Conservation (phyloP, 2,113 vertebrate species). For the Australoheros scitulus region DNA sequence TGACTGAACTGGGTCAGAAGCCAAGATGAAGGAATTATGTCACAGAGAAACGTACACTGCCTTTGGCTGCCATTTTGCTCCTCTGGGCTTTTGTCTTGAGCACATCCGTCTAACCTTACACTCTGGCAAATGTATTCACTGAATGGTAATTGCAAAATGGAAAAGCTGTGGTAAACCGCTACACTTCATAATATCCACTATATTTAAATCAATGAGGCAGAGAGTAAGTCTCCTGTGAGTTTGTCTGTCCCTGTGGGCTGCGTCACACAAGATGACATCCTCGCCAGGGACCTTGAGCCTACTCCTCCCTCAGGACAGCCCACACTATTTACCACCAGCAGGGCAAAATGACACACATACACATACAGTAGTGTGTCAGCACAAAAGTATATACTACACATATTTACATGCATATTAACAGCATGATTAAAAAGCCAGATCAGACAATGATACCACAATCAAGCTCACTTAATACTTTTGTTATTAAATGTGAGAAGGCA, state of each 20-base stretch:
- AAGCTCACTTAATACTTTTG: neutral
- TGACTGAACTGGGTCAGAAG: conserved; percentile 72
- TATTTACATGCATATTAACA: neutral
- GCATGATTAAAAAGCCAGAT: neutral
- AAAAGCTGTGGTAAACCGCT: conserved; percentile 18
- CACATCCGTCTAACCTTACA: conserved; percentile 20
- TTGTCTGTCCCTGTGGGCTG: conserved; percentile 61
- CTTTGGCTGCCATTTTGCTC: conserved; percentile 17
- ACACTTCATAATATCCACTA: conserved; percentile 43
- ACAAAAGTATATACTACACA: neutral
- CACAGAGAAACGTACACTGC: conserved; percentile 34
- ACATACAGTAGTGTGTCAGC: neutral
- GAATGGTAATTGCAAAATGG: conserved; percentile 24
- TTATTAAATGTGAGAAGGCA: conserved; percentile 1
- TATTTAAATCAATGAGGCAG: conserved; percentile 69
- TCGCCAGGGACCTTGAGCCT: conserved; percentile 69
- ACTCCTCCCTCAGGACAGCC: conserved; percentile 66
- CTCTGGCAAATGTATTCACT: conserved; percentile 19
- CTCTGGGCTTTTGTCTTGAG: conserved; percentile 21
- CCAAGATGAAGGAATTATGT: conserved; percentile 69
- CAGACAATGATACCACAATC: neutral
- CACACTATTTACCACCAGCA: conserved; percentile 60
- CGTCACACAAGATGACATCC: conserved; percentile 71
- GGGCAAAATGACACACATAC: conserved; percentile 20
- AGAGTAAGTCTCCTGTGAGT: conserved; percentile 56